A percentile compares a stretch with the other conserved stretches of the same genome.
These are phyloP conservation scores for Colletes gigas DNA, from an alignment of 1,140 invertebrate genomes.

Conservation along the genomic window DNA sequence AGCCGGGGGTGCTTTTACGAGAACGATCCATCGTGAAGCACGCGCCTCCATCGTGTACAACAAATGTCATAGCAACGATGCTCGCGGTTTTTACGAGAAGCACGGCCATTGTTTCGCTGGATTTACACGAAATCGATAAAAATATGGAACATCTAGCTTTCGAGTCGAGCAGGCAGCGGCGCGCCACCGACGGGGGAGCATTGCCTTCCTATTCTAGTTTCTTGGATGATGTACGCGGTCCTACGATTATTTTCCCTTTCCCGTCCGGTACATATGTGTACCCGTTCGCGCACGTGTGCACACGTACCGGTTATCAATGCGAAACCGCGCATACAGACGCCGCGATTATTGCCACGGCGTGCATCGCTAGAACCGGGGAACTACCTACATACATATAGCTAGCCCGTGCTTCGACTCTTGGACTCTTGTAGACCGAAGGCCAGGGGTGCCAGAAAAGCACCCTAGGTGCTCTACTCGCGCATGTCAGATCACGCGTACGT, in stretches of 20 bases:
- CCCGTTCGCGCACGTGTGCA: background rate
- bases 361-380: background rate
- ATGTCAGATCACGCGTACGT: too few relatives aligned
- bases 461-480: too few relatives aligned
- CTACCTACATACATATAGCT: too few relatives aligned
- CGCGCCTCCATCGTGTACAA: constrained; percentile 32
- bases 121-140: constrained; percentile 79
- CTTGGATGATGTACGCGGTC: constrained; percentile 56
- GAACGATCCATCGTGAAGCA: constrained; percentile 35
- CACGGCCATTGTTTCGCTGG: constrained; percentile 67
- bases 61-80: constrained; percentile 50
- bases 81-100: constrained; percentile 65
- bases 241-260: constrained; percentile 37
- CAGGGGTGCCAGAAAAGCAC: too few relatives aligned
- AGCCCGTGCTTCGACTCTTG: background rate
- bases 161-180: constrained; percentile 52
- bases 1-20: constrained; percentile 21
- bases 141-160: constrained; percentile 72
- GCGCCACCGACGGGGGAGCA: constrained; percentile 16
- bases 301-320: constrained; percentile 42
- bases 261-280: constrained; percentile 36
- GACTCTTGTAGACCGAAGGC: background rate
- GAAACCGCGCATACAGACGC: constrained; percentile 37
- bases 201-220: constrained; percentile 58
- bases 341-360: constrained; percentile 46